Conservation (phyloP, 1,140 invertebrate species). For the Hermetia illucens region DNA sequence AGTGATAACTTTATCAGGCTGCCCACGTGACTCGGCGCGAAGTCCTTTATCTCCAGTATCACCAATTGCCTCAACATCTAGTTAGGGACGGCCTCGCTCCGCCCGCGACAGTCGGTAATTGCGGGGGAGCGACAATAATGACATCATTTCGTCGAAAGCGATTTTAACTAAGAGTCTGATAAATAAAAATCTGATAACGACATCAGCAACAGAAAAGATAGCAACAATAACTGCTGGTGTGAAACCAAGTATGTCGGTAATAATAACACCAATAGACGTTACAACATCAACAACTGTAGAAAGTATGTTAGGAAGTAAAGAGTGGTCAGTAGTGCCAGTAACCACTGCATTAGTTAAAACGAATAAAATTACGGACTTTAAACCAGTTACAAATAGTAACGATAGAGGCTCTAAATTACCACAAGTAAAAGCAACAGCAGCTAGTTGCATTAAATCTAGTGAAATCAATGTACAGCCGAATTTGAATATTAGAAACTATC, state of each 20-base stretch:
- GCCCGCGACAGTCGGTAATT: conserved; percentile 33
- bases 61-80: conserved; percentile 76
- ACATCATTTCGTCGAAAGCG: conserved; percentile 31
- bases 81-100: conserved; percentile 53
- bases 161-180: conserved; percentile 32
- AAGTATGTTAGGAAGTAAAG: too few species aligned
- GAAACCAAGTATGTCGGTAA: too few species aligned
- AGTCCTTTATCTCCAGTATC: conserved; percentile 70
- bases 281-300: conserved; percentile 16
- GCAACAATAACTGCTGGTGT: background rate
- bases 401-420: conserved; percentile 8
- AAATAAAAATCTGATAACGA: conserved; percentile 13
- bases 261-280: conserved; percentile 21
- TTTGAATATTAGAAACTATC: conserved; percentile 1
- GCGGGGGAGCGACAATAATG: conserved; percentile 33
- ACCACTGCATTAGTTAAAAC: too few species aligned
- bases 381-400: conserved; percentile 12
- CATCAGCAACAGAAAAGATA: conserved; percentile 16
- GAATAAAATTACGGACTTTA: too few species aligned
- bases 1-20: conserved; percentile 81
- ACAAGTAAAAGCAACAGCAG: conserved; percentile 4
- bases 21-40: conserved; percentile 63
- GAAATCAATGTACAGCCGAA: background rate
- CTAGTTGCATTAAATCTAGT: background rate
- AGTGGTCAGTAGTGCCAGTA: too few species aligned